phyloP scores from a whole-genome alignment of 1,140 invertebrate species.

The Teleopsis dalmanni region DNA sequence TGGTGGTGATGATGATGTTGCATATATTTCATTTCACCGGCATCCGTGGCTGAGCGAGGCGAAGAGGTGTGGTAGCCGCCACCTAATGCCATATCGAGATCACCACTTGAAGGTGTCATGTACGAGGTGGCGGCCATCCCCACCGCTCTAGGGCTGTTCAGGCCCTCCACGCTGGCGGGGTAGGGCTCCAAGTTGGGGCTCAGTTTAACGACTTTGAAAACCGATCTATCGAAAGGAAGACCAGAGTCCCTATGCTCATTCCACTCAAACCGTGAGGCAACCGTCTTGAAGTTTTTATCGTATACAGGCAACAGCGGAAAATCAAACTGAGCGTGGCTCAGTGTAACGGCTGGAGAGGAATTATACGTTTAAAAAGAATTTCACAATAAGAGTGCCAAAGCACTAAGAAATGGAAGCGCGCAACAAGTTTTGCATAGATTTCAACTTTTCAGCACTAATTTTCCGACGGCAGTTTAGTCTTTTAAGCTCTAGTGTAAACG shows the following conservation, averaged over 20 bases:
- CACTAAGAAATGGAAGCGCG: neutral
- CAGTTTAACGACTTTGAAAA: slow-evolving; percentile 46
- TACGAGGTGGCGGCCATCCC: slow-evolving; percentile 79
- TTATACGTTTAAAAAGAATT: neutral
- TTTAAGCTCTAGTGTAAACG: too few species aligned
- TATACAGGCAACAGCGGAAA: slow-evolving; percentile 22
- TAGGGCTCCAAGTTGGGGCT: slow-evolving; percentile 47
- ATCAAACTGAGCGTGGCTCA: slow-evolving; percentile 4
- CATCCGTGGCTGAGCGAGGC: slow-evolving; percentile 68
- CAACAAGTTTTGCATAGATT: slow-evolving; percentile 8
- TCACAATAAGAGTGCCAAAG: neutral
- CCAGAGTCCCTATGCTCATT: slow-evolving; percentile 45
- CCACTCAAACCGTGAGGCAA: slow-evolving; percentile 45
- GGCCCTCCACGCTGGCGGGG: slow-evolving; percentile 46
- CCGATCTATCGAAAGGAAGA: slow-evolving; percentile 44
- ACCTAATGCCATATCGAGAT: slow-evolving; percentile 66
- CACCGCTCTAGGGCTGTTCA: slow-evolving; percentile 47
- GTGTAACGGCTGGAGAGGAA: too few species aligned
- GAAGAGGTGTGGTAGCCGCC: slow-evolving; percentile 66
- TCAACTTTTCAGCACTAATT: neutral
- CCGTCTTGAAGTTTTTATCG: slow-evolving; percentile 44
- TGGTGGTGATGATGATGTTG: slow-evolving; percentile 70
- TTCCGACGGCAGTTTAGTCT: too few species aligned
- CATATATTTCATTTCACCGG: slow-evolving; percentile 91
- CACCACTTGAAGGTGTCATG: slow-evolving; percentile 68